These are phyloP conservation scores for Hippolais icterina DNA, from an alignment of 2,113 vertebrate genomes.

Conservation along the genomic window DNA sequence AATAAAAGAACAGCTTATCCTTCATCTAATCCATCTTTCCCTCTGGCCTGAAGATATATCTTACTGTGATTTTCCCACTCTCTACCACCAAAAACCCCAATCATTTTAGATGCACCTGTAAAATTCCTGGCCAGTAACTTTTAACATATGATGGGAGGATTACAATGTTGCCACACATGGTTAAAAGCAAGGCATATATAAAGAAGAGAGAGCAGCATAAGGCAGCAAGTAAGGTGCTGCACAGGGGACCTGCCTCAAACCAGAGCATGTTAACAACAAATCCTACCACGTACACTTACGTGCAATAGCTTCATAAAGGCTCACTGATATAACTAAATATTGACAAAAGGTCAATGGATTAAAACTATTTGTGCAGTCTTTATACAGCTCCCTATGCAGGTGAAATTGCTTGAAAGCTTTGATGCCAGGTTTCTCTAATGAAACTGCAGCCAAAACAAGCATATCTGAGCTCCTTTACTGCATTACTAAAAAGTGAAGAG, in stretches of 20 bases:
- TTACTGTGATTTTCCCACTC: neutral
- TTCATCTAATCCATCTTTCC: neutral
- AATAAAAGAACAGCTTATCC: neutral
- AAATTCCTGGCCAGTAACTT: neutral
- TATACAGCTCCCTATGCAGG: neutral
- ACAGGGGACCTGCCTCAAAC: neutral
- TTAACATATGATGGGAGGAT: neutral
- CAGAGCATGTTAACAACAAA: neutral
- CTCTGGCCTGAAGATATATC: neutral
- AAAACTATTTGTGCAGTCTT: neutral
- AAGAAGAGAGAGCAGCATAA: neutral
- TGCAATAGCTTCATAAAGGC: neutral
- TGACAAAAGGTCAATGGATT: neutral
- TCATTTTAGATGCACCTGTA: neutral
- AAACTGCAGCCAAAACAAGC: neutral
- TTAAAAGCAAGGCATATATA: neutral
- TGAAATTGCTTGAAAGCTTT: neutral
- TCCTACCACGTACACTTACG: fast-evolving
- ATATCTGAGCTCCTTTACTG: neutral
- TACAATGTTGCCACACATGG: neutral
- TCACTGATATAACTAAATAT: neutral
- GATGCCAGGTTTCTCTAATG: neutral
- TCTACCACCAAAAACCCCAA: fast-evolving
- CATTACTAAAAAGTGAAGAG: neutral
- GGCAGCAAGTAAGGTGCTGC: neutral